Evolutionary conservation across 2,888 invertebrate species (phyloP), one percentile per base, ranked within the genome.

Genomic region (Thecocarcelia acutangulata): DNA sequence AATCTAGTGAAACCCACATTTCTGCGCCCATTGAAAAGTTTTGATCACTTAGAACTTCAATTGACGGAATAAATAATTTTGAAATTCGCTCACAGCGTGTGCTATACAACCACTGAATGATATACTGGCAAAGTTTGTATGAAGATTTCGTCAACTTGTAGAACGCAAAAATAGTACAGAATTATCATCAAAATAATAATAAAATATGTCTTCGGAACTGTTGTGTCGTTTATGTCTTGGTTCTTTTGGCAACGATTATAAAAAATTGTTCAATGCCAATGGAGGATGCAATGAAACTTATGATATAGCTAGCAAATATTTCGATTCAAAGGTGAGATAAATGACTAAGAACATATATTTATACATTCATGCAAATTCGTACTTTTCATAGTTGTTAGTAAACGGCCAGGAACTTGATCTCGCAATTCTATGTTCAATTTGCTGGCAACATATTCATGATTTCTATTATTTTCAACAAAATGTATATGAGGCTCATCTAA

Each of bases 381-480:
- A 28, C 33, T 66, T n/a, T 9, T 33, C 9, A 5, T 19, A 64
- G 81, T 9, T 82, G 19, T 52, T 82, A 33, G 74, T 56, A 37
- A 19, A 73, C 0, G 74, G 44, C 6, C 19, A 78, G 46, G 78
- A 83, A 37, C 44, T 17, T 6, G 58, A 63, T 19, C 58, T 75
- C 0, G 50, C 74, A 19, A 77, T 83, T 1, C 80, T 84, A 46
- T 84, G 84, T 46, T 28, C 1, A 1, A 52, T 28, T n/a, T 84
- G 84, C 54, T 84, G 84, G 84, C 46, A 54, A 0, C 83, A 76
- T 52, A 84, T 84, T 15, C 54, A 46, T 3, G 83, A 76, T n/a
- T 84, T 84, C 42, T 64, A 83, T 50, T 28, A 19, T 13, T 84
- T 83, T 54, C 83, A 82, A 17, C 54, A 82, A 13, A 66, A 66